Conservation (phyloP, 2,888 invertebrate species). For the Stenichneumon culpator region DNA sequence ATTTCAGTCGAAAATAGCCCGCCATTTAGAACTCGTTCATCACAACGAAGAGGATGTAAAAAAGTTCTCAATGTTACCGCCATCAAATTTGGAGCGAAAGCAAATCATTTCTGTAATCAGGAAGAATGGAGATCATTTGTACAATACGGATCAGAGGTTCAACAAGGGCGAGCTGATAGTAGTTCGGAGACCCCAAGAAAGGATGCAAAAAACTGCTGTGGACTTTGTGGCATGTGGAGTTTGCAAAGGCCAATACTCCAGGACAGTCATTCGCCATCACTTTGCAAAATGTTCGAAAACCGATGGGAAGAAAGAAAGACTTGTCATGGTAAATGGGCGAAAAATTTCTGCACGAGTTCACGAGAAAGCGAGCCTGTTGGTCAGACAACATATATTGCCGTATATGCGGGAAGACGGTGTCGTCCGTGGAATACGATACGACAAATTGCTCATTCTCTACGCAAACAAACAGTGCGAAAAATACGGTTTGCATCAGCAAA, state of each 20-base stretch:
- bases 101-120: slow-evolving; percentile 56
- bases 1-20: slow-evolving; percentile 55
- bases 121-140: slow-evolving; percentile 56
- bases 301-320: not conserved
- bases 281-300: slow-evolving; percentile 44
- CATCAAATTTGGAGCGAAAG: slow-evolving; percentile 37
- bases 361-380: slow-evolving; percentile 58
- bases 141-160: slow-evolving; percentile 53
- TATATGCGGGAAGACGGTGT: slow-evolving; percentile 66
- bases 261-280: slow-evolving; percentile 49
- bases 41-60: slow-evolving; percentile 55
- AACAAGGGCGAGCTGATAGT: slow-evolving; percentile 56
- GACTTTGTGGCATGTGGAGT: slow-evolving; percentile 59
- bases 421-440: slow-evolving; percentile 66
- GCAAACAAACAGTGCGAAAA: slow-evolving; percentile 69
- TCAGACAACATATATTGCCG: slow-evolving; percentile 64
- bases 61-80: slow-evolving; percentile 48
- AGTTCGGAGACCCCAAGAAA: slow-evolving; percentile 42
- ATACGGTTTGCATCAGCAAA: slow-evolving; percentile 59
- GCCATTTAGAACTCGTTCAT: slow-evolving; percentile 59
- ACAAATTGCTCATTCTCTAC: slow-evolving; percentile 63
- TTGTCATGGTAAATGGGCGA: slow-evolving; percentile 44
- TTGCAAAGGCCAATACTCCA: slow-evolving; percentile 62
- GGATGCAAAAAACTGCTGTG: slow-evolving; percentile 48
- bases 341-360: slow-evolving; percentile 59